Percentiles rank a stretch among this genome's conserved stretches.
phyloP scores from a whole-genome alignment of 1,140 invertebrate species.

The Myzus persicae region DNA sequence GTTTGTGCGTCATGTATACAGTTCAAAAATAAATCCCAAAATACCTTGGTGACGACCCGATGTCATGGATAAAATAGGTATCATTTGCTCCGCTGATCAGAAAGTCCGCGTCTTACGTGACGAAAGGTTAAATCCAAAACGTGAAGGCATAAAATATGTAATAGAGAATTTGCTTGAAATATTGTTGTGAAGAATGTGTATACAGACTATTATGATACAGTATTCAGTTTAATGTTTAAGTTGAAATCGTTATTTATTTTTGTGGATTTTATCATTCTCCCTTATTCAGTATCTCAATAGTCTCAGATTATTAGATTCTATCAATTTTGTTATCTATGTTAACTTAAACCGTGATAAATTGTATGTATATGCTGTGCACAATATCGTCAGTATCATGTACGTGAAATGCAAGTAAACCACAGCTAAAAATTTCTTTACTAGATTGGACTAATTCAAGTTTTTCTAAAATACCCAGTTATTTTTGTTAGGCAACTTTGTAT shows the following conservation, averaged over 20 bases:
- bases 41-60: not conserved
- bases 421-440: not conserved
- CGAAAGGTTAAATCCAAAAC: not conserved
- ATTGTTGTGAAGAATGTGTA: not conserved
- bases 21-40: constrained; percentile 24
- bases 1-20: not conserved
- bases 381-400: not conserved
- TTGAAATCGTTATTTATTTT: not conserved
- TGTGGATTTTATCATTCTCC: not conserved
- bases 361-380: not conserved
- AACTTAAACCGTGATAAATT: not conserved
- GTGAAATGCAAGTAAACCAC: not conserved
- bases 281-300: not conserved
- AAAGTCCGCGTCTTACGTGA: not conserved
- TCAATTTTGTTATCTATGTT: not conserved
- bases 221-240: not conserved
- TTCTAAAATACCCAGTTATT: not conserved
- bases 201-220: not conserved
- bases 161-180: not conserved
- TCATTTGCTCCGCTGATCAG: not conserved
- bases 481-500: not conserved
- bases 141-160: not conserved
- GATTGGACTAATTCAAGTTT: not conserved
- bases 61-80: not conserved
- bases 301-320: not conserved